Base-by-base conservation (phyloP, 2,888 invertebrate genomes). In the Drosophila pullipes region DNA sequence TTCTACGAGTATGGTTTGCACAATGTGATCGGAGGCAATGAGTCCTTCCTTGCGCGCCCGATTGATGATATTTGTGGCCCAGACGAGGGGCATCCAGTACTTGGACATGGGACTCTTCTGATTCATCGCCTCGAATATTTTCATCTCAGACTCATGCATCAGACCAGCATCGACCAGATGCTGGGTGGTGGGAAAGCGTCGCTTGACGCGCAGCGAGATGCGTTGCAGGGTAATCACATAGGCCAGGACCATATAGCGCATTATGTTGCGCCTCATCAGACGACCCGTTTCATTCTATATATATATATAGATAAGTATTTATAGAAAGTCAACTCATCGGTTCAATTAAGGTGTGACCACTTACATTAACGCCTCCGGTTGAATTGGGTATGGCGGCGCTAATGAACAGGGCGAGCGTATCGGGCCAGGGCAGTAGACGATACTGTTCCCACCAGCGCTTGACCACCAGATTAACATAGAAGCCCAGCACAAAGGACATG, bases 371-470 rank as follows among this genome's bases (percentile, higher is more conserved):
- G 22, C 92, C 92, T 31, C 91, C 93, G 95, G 96, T 96, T 31
- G 92, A 88, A 94, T 98, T 98, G 89, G 97, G 97, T 92, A 98
- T 97, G 79, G 97, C 97, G 10, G 98, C 97, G 88, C 97, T 97
- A 93, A 98, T 96, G 94, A 98, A 98, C 76, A 98, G 95, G 53
- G 97, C 98, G 87, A 98, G 95, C 75, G 97, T 97, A 94, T 98
- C 98, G 0, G 98, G 98, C 98, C 98, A 98, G 7, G 98, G 98
- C 80, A 98, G 94, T 76, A 97, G 94, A 93, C 96, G 96, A 94
- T 98, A 98, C 93, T 98, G 98, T 92, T 98, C 97, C 98, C 98
- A 98, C 98, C 98, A 98, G 89, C 98, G 95, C 92, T 97, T 97
- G 83, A 98, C 98, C 62, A 98, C 97, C 86, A 98, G 95, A 90